Evolutionary conservation across 2,113 vertebrate species (phyloP), one percentile per base, ranked within the genome.

Genomic region (Ailuropoda melanoleuca): DNA sequence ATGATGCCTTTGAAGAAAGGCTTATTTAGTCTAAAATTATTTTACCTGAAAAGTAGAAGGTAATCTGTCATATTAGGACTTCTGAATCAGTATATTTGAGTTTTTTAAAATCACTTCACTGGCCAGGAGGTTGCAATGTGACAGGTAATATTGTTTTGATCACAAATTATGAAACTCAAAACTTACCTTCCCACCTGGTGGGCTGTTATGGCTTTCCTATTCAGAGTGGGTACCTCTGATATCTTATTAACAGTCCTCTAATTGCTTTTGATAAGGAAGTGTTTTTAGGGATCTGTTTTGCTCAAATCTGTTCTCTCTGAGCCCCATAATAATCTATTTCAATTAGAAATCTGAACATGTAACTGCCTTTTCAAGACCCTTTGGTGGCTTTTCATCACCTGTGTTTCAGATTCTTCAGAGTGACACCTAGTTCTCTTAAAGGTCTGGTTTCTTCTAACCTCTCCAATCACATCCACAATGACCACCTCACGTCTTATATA

Each of bases 291-390:
- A 31, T 34, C 29, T 34, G 31, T 64, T 64, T 31, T 64, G 62
- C 29, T 64, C 62, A 64, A 64, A 64, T 64, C 29, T 64, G 13
- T 64, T 34, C 29, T 34, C 29, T 64, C 14, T 64, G 29, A 34
- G 29, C 31, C 62, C 62, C 62, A 34, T 29, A 64, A 34, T 64
- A 64, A 64, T 64, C 62, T 64, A 31, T 31, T 64, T 64, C 62
- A 64, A 64, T 64, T 64, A 34, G 15, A 64, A 64, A 31, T 64
- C 62, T 85, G 68, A 90, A 77, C 39, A n/a, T 58, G 13, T 19
- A 93, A 96, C 39, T 93, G 64, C 46, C 48, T 77, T 93, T 77
- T 77, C 68, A 93, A 68, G 89, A 93, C 39, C 26, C 31, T 80
- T 86, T 86, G 18, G 24, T 96, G 31, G 60, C 60, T 90, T 96